phyloP scores from a whole-genome alignment of 2,797 vertebrate species.

The Centropyge bicolor region DNA sequence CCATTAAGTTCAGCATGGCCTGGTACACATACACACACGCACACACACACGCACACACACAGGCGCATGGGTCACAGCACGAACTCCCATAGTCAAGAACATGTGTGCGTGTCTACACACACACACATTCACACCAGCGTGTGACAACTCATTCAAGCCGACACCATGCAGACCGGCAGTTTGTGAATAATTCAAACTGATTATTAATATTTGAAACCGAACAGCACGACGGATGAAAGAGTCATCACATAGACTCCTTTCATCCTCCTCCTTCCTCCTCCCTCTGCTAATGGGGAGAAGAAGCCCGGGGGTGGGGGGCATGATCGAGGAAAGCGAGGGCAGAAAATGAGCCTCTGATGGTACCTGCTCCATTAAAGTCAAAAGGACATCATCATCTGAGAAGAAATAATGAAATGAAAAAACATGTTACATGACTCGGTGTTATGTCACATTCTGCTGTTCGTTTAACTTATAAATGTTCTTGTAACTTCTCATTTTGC shows the following conservation, averaged over 20 bases:
- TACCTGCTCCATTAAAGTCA: not conserved
- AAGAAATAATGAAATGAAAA: not conserved
- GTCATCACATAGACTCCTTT: conserved; percentile 57
- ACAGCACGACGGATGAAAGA: conserved; percentile 71
- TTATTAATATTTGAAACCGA: conserved; percentile 77
- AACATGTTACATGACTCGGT: not conserved
- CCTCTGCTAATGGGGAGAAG: conserved; percentile 21
- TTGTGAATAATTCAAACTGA: conserved; percentile 74
- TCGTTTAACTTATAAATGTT: not conserved
- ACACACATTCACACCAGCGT: conserved; percentile 1
- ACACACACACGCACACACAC: not conserved
- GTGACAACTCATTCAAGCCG: conserved; percentile 50
- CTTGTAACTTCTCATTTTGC: not conserved
- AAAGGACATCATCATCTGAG: conserved; percentile 18
- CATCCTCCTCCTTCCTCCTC: conserved; percentile 38
- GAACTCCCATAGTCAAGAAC: not conserved
- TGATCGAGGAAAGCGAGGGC: not conserved
- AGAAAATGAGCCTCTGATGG: not conserved
- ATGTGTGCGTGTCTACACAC: conserved; percentile 1
- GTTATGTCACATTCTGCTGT: not conserved
- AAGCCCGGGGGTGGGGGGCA: not conserved
- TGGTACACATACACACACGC: not conserved
- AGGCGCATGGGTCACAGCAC: not conserved
- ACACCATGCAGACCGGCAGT: conserved; percentile 32
- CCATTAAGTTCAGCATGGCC: not conserved